Percentiles rank a stretch among this genome's conserved stretches.
These are phyloP conservation scores for Recurvirostra avosetta DNA, from an alignment of 2,113 vertebrate species.

Conservation along the genomic window DNA sequence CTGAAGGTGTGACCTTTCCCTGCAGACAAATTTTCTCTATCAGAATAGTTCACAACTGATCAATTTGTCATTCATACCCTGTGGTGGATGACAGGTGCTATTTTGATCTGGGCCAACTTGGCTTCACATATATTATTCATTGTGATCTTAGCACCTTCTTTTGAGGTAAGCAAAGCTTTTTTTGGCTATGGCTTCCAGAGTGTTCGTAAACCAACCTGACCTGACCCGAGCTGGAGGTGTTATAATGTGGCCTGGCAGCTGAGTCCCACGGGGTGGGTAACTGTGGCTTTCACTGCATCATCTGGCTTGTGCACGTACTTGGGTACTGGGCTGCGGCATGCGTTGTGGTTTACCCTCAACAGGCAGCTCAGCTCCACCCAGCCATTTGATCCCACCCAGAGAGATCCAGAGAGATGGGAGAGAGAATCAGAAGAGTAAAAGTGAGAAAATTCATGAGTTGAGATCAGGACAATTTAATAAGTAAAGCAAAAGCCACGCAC, in stretches of 20 bases:
- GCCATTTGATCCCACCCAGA: fast-evolving
- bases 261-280: neutral
- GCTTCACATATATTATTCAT: neutral
- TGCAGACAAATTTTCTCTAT: neutral
- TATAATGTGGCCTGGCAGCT: neutral
- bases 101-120: neutral
- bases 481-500: neutral
- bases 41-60: neutral
- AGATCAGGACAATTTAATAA: neutral
- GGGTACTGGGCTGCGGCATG: neutral
- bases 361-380: neutral
- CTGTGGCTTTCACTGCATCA: neutral
- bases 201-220: neutral
- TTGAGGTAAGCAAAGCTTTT: neutral
- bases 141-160: neutral
- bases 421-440: neutral
- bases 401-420: fast-evolving
- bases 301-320: fast-evolving
- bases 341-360: fast-evolving
- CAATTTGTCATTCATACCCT: neutral
- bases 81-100: neutral
- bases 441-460: fast-evolving
- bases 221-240: neutral
- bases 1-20: neutral
- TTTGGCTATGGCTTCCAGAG: neutral